Evolutionary conservation across 2,113 vertebrate genomes (phyloP).

Genomic region (Tringa solitaria): DNA sequence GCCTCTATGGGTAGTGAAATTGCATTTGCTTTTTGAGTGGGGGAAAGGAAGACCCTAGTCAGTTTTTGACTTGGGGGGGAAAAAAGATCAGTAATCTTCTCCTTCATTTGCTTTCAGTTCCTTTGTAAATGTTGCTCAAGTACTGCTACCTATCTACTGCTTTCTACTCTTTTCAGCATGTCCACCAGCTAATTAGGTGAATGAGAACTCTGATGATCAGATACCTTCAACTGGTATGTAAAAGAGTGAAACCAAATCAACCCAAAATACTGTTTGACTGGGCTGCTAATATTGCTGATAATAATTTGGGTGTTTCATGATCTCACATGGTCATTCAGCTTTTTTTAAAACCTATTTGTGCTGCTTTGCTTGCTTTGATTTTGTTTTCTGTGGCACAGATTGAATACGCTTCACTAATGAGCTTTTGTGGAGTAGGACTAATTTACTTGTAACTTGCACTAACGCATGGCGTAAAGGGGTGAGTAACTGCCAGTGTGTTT

Average conservation of each 20-base stretch:
- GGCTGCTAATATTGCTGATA: slow-evolving; percentile 1
- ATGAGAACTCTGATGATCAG: slow-evolving; percentile 75
- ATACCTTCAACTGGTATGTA: slow-evolving; percentile 82
- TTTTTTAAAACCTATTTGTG: slow-evolving; percentile 22
- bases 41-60: slow-evolving; percentile 11
- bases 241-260: slow-evolving; percentile 66
- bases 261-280: slow-evolving; percentile 50
- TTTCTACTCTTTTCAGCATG: slow-evolving; percentile 81
- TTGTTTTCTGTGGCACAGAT: background rate
- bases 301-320: slow-evolving; percentile 8
- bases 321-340: background rate
- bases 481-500: background rate
- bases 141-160: slow-evolving; percentile 79
- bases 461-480: background rate
- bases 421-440: slow-evolving; percentile 1
- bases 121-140: slow-evolving; percentile 70
- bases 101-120: slow-evolving; percentile 63
- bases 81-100: background rate
- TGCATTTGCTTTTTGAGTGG: slow-evolving; percentile 6
- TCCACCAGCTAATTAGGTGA: slow-evolving; percentile 79
- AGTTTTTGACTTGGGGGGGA: background rate
- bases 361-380: slow-evolving; percentile 47
- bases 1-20: background rate
- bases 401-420: background rate
- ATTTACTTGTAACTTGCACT: background rate